Base-by-base conservation (phyloP, 2,888 invertebrate genomes). In the Caenorhabditis sp. region DNA sequence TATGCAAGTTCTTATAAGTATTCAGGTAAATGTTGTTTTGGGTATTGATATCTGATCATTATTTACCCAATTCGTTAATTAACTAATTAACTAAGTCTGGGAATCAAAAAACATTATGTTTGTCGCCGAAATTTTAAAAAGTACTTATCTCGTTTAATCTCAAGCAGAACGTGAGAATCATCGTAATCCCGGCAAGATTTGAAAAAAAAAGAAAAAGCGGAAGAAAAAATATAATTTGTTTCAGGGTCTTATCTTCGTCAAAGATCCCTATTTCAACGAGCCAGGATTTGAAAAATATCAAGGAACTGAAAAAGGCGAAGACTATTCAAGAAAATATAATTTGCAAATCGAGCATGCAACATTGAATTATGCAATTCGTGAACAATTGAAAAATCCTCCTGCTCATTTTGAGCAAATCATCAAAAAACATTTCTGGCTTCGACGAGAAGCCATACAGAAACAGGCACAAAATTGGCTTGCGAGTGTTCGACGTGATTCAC, bases 231-330 rank as follows among this genome's bases (percentile, higher is more conserved):
- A 56, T 10, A 25, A 26, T 26, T 14, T 23, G 21, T 68, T 91
- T 68, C 91, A 92, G 88, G 91, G 91, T 49, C 87, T 92, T 17
- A 89, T 92, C 85, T 91, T 91, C 83, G 87, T 87, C 58, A 91
- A 91, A 76, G 91, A 91, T 78, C 91, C 92, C 5, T 91, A 91
- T 85, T 91, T 91, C 86, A 92, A 92, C 87, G 92, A 92, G 87
- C 92, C 91, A 25, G 91, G 91, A 26, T 91, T 90, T 87, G 91
- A 91, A 84, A 81, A 83, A 59, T 82, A 85, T 57, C 81, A 84
- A 58, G 84, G 84, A 43, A 84, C 87, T 1, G 76, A 81, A 25
- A 83, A 84, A 27, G 87, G 88, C 20, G 81, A 83, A 31, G 84
- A 85, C 7, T 83, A 81, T 69, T 84, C 84, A 0, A 59, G 80